A percentile compares a stretch with the other conserved stretches of the same genome.
Conservation (phyloP, 1,140 invertebrate species). For the Drosophila sucinea region DNA sequence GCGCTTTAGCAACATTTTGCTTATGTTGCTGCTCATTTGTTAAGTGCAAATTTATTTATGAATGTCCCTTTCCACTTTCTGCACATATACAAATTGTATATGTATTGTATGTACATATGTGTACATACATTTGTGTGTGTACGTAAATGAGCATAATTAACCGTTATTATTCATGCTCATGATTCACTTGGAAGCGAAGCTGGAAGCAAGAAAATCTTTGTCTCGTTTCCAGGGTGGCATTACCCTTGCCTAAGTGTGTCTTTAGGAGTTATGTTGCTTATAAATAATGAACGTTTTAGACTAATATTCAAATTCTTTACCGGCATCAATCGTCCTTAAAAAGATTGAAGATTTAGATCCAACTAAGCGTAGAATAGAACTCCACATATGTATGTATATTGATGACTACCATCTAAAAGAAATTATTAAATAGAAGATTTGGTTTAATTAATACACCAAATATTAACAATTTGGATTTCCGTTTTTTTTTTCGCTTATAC, state of each 20-base stretch:
- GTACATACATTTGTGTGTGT: not conserved
- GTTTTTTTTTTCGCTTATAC: no score
- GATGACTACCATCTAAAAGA: no score
- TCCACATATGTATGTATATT: no score
- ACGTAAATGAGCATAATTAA: constrained; percentile 60
- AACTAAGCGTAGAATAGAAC: no score
- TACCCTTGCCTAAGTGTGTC: constrained; percentile 6
- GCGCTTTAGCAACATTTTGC: constrained; percentile 72
- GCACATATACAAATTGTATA: constrained; percentile 23
- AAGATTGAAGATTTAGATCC: no score
- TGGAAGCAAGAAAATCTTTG: constrained; percentile 28
- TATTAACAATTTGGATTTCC: no score
- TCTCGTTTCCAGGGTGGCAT: constrained; percentile 13
- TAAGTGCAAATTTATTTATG: constrained; percentile 78
- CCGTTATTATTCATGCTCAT: constrained; percentile 72
- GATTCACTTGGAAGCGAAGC: constrained; percentile 49
- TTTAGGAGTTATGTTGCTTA: not conserved
- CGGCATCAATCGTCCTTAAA: no score
- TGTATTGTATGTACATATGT: constrained; percentile 1
- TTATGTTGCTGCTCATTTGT: constrained; percentile 64
- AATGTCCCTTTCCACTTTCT: constrained; percentile 41
- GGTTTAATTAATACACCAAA: no score
- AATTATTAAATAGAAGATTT: no score
- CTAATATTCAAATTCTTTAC: no score
- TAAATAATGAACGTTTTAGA: no score